Base-by-base conservation (phyloP, 2,888 invertebrate species). In the Apomyelois bistriatella region DNA sequence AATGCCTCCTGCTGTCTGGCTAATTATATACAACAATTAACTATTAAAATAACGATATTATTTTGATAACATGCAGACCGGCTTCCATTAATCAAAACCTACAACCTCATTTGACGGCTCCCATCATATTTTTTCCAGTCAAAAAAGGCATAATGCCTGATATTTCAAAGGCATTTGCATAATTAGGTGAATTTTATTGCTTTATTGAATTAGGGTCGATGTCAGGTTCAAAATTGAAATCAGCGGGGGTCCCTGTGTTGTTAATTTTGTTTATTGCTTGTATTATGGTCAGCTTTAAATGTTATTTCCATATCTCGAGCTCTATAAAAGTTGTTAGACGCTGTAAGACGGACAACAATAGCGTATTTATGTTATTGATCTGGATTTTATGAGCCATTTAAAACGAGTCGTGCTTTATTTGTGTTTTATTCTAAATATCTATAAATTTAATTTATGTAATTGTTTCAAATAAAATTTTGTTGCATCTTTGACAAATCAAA, bases 111-210 rank as follows among this genome's bases (percentile, higher is more conserved):
- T 78, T 82, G 82, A 85, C 74, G 73, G 79, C 71, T 68, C 77
- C 73, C 73, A 75, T 85, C 79, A 85, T 85, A 85, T 83, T 81
- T 81, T 85, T 82, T 72, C 72, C 62, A 75, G 70, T 71, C 73
- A 70, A 78, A 82, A 84, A 84, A 82, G 74, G 79, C 76, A 81
- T 83, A 82, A 83, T 80, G 71, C 66, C 71, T 76, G 81, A 85
- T 83, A 85, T 85, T 87, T 85, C 78, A 81, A 81, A 81, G 61
- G 77, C 87, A 89, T 90, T 90, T 89, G 87, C 90, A 90, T 90
- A 90, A 90, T 90, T 90, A 90, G 88, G 90, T 90, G 89, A 87
- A 89, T 89, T 90, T 90, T 90, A 90, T 90, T 81, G 87, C 90
- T 90, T 89, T 90, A 90, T 90, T 90, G 90, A 90, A 90, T 90